These are phyloP conservation scores for Drosophila infuscata DNA, from an alignment of 2,888 invertebrate genomes.

Conservation along the genomic window DNA sequence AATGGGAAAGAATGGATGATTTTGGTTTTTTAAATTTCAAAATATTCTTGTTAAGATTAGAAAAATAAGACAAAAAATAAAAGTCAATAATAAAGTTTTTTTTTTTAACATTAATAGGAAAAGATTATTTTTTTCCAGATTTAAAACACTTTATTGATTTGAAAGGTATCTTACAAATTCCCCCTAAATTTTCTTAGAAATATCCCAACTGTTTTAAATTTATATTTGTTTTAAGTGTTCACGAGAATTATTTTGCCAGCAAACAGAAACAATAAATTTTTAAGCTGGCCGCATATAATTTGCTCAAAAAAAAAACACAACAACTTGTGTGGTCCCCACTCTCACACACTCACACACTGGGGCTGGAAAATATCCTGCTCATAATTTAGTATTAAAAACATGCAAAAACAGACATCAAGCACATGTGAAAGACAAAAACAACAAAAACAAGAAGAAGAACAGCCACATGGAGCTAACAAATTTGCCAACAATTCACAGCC, in stretches of 20 bases:
- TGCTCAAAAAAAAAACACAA: conserved; percentile 24
- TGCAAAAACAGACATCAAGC: conserved; percentile 76
- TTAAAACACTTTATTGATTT: background rate
- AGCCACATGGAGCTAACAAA: conserved; percentile 68
- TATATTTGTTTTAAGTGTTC: background rate
- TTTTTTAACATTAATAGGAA: background rate
- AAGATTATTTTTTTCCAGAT: background rate
- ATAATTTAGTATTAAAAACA: conserved; percentile 73
- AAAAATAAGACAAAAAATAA: background rate
- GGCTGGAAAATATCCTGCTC: conserved; percentile 57
- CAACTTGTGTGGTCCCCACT: conserved; percentile 58
- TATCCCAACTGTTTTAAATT: background rate
- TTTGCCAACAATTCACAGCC: conserved; percentile 77
- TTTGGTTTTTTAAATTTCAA: background rate
- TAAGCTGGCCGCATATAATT: conserved; percentile 35
- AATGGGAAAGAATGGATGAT: background rate
- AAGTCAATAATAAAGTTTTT: background rate
- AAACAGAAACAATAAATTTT: conserved; percentile 36
- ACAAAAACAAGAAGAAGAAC: conserved; percentile 40
- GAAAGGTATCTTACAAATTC: background rate
- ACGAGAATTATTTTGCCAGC: background rate
- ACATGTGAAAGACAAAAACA: conserved; percentile 51
- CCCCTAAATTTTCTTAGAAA: background rate
- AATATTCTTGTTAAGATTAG: background rate
- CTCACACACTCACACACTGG: conserved; percentile 3